phyloP scores from a whole-genome alignment of 2,113 vertebrate genomes.

The Xyrauchen texanus region DNA sequence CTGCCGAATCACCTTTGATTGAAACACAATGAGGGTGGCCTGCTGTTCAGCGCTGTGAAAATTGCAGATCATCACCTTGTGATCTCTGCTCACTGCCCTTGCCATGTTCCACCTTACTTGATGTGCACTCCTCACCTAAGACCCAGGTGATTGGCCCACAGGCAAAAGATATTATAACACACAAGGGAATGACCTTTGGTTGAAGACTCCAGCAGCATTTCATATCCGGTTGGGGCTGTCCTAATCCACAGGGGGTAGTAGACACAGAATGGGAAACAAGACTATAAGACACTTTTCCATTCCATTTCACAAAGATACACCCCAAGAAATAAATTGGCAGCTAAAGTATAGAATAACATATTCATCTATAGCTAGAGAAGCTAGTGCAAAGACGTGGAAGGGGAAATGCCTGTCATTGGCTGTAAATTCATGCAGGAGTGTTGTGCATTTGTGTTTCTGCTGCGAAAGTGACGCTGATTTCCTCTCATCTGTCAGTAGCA shows the following conservation, averaged over 20 bases:
- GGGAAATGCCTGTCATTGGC: conserved; percentile 59
- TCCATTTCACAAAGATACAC: conserved; percentile 75
- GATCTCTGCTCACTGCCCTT: conserved; percentile 44
- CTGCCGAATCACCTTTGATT: conserved; percentile 51
- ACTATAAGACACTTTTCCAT: conserved; percentile 61
- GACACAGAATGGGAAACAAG: conserved; percentile 54
- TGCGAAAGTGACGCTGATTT: conserved; percentile 49
- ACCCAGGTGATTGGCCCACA: conserved; percentile 57
- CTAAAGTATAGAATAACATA: conserved; percentile 59
- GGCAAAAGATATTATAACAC: conserved; percentile 56
- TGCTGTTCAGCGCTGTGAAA: conserved; percentile 19
- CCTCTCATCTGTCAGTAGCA: conserved; percentile 58
- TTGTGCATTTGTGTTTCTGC: conserved; percentile 60
- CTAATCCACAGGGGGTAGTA: conserved; percentile 49
- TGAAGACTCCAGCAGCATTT: conserved; percentile 43
- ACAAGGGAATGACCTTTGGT: conserved; percentile 43
- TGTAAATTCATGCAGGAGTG: conserved; percentile 64
- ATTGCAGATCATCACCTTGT: conserved; percentile 46
- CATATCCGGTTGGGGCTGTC: conserved; percentile 55
- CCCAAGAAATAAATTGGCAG: conserved; percentile 60
- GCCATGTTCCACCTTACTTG: conserved; percentile 45
- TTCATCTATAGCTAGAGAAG: conserved; percentile 68
- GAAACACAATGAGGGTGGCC: conserved; percentile 48
- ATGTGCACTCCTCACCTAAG: conserved; percentile 49
- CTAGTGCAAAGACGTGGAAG: conserved; percentile 50